Evolutionary conservation across 2,888 invertebrate genomes (phyloP).

Genomic region (Piscicola geometra): DNA sequence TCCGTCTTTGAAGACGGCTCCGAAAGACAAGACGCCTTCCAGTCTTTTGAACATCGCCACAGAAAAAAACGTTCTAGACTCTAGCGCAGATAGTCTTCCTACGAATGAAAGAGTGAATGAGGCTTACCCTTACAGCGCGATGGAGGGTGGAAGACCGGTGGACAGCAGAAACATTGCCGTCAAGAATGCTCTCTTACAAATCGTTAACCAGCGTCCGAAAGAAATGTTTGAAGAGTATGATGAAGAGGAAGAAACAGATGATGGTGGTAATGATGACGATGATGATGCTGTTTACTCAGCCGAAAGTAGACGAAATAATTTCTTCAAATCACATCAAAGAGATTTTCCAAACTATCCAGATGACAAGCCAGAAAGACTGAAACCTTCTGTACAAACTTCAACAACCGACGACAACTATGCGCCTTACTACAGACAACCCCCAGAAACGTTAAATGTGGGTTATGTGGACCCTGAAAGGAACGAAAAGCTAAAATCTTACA

Average conservation of each 20-base stretch:
- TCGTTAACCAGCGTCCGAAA: background rate
- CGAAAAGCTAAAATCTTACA: no score
- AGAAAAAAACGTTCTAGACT: no score
- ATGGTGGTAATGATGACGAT: conserved; percentile 14
- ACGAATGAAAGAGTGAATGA: no score
- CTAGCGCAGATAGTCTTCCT: no score
- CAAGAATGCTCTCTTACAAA: background rate
- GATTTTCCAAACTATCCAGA: background rate
- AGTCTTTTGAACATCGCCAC: no score
- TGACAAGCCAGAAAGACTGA: background rate
- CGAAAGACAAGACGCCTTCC: no score
- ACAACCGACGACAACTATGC: no score
- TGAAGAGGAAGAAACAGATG: conserved; percentile 8
- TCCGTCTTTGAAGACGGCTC: no score
- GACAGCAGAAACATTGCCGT: background rate
- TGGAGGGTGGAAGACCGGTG: background rate
- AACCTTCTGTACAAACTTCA: no score
- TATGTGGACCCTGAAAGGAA: no score
- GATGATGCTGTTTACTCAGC: conserved; percentile 13
- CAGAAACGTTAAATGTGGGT: no score
- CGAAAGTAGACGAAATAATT: background rate
- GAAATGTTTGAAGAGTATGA: background rate
- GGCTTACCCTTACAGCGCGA: background rate
- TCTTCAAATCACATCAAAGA: background rate
- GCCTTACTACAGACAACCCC: no score